These are phyloP conservation scores for Pterocles gutturalis DNA, from an alignment of 2,113 vertebrate species.

Conservation along the genomic window DNA sequence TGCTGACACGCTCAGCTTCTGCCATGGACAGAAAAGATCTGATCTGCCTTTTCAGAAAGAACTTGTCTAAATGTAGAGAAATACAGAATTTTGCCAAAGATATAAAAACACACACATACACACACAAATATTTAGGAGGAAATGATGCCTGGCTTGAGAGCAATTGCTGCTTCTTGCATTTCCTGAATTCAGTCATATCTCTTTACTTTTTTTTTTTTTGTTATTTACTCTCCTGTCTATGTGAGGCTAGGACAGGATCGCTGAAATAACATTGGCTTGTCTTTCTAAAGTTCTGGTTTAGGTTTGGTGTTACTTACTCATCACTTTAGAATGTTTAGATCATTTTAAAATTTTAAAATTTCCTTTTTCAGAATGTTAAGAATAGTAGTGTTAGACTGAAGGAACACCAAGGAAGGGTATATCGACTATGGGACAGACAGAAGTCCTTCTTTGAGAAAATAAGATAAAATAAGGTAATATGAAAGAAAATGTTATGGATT, in stretches of 20 bases:
- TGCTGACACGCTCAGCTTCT: not conserved
- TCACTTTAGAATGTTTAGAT: not conserved
- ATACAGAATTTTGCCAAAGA: not conserved
- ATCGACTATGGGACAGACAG: not conserved
- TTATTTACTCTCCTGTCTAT: not conserved
- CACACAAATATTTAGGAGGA: not conserved
- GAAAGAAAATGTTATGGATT: not conserved
- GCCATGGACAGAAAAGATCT: not conserved
- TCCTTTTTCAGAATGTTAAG: not conserved
- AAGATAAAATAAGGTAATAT: not conserved
- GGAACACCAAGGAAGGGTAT: not conserved
- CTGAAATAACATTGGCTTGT: not conserved
- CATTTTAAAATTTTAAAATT: not conserved
- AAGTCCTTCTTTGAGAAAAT: not conserved
- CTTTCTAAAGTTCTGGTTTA: not conserved
- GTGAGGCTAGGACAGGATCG: accelerated
- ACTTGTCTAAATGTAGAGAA: not conserved
- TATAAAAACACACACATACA: accelerated
- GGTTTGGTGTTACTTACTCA: not conserved
- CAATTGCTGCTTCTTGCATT: not conserved
- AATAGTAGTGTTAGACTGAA: not conserved
- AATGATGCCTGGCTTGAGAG: not conserved
- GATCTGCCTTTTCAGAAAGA: not conserved
- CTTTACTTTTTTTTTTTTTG: not conserved
- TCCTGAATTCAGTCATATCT: not conserved